A percentile compares a stretch with the other conserved stretches of the same genome.
Conservation (phyloP, 1,140 invertebrate genomes). For the Propsilocerus akamusi region DNA sequence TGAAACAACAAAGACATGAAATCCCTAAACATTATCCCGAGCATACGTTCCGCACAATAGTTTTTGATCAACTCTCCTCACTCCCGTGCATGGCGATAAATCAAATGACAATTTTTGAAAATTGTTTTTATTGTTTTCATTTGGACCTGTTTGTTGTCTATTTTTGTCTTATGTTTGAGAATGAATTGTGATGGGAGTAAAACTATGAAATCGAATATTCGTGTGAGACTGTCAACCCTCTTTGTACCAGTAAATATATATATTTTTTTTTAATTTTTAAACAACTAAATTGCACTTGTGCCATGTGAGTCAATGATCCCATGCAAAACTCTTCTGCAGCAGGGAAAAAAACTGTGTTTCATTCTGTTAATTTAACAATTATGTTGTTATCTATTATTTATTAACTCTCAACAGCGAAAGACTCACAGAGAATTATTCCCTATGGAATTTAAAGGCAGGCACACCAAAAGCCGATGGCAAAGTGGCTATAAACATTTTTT, state of each 20-base stretch:
- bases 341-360: not conserved
- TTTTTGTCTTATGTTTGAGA: not conserved
- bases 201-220: not conserved
- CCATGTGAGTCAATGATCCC: not conserved
- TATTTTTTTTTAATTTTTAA: constrained; percentile 4
- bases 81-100: not conserved
- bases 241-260: too few species aligned
- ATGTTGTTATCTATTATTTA: constrained; percentile 3
- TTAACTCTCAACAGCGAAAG: not conserved
- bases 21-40: not conserved
- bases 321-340: too few species aligned
- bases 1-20: not conserved
- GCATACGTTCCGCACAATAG: not conserved
- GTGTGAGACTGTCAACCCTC: not conserved
- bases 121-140: not conserved
- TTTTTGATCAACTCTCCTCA: not conserved
- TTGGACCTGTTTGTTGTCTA: too few species aligned
- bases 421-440: not conserved
- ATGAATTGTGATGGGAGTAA: not conserved
- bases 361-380: constrained; percentile 4
- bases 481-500: too few species aligned
- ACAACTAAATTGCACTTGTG: not conserved
- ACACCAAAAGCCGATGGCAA: not conserved
- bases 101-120: not conserved
- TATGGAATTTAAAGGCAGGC: not conserved